These are phyloP conservation scores for Hydrozoanthus tunicans DNA, from an alignment of 64 coral and sea anemone species.

Conservation along the genomic window DNA sequence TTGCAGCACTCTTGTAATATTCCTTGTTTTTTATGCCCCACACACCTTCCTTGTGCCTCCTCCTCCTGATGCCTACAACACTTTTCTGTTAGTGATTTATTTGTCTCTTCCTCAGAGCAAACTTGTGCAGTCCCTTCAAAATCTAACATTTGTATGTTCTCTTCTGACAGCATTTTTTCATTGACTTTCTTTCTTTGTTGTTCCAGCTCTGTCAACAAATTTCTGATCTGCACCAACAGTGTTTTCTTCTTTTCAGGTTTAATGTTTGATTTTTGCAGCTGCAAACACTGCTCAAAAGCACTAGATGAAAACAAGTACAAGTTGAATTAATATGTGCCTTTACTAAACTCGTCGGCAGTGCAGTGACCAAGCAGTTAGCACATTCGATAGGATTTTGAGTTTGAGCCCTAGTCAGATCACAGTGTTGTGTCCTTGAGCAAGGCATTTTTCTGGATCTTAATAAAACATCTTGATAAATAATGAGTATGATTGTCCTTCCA, in stretches of 20 bases:
- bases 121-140: not conserved
- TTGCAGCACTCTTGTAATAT: not conserved
- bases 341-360: not conserved
- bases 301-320: slow-evolving; percentile 5
- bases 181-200: slow-evolving; percentile 1
- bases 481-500: too few relatives aligned
- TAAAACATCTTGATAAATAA: too few relatives aligned
- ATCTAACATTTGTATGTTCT: not conserved
- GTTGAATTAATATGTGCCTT: not conserved
- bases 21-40: too few relatives aligned
- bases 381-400: too few relatives aligned
- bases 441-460: too few relatives aligned
- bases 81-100: not conserved
- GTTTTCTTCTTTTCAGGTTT: not conserved
- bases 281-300: not conserved
- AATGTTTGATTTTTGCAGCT: not conserved
- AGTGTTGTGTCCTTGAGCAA: too few relatives aligned
- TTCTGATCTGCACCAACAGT: not conserved
- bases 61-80: not conserved
- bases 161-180: not conserved
- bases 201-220: slow-evolving; percentile 29
- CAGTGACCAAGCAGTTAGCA: too few relatives aligned
- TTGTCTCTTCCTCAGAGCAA: not conserved
- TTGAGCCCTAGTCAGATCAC: too few relatives aligned
- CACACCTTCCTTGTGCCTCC: not conserved